Conservation (phyloP, 2,113 vertebrate genomes). For the Galemys pyrenaicus region DNA sequence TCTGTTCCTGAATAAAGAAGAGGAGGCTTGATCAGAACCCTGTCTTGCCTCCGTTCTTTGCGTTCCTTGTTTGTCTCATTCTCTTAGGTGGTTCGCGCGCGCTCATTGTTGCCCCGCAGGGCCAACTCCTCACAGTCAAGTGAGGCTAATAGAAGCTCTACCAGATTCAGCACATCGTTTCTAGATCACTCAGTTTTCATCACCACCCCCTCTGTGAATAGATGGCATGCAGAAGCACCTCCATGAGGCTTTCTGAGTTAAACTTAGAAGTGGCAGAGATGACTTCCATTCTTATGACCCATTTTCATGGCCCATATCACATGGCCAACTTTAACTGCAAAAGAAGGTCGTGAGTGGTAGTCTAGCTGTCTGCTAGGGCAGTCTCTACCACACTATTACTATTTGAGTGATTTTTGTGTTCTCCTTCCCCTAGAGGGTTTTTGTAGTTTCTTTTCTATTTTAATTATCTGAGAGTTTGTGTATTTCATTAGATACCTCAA, state of each 20-base stretch:
- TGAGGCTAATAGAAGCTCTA: neutral
- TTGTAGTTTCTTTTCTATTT: neutral
- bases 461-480: neutral
- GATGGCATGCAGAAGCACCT: neutral
- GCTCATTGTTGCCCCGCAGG: too few relatives aligned
- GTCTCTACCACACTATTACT: neutral
- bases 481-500: neutral
- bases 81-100: too few relatives aligned
- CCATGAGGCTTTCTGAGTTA: neutral
- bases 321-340: neutral
- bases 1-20: too few relatives aligned
- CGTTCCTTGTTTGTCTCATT: too few relatives aligned
- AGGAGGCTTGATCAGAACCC: too few relatives aligned
- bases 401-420: neutral
- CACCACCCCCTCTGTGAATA: neutral
- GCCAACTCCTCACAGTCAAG: neutral
- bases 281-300: neutral
- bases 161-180: neutral
- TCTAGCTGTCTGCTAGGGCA: neutral
- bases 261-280: neutral
- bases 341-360: neutral
- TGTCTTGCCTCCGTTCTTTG: too few relatives aligned
- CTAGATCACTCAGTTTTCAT: neutral
- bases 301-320: neutral
- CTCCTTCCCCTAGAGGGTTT: neutral